Evolutionary conservation across 2,113 vertebrate species (phyloP).

Genomic region (Condylura cristata): DNA sequence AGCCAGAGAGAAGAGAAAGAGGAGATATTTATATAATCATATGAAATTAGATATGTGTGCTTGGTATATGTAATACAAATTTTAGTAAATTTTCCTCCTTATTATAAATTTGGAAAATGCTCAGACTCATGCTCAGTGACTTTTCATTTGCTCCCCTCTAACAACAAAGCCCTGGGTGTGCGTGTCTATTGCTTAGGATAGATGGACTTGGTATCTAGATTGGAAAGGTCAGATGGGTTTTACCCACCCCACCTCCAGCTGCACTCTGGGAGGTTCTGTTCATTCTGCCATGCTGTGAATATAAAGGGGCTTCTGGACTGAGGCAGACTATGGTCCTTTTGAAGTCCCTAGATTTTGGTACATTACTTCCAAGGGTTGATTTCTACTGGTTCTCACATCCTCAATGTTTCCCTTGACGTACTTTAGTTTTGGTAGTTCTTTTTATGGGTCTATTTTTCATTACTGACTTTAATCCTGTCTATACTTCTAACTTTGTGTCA

Average conservation of each 20-base stretch:
- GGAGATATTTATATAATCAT: background rate
- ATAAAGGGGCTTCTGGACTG: background rate
- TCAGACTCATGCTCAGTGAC: background rate
- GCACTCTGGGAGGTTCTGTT: background rate
- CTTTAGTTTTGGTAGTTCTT: background rate
- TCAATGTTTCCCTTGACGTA: background rate
- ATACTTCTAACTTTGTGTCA: background rate
- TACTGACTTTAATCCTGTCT: background rate
- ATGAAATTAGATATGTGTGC: background rate
- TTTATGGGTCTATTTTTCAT: background rate
- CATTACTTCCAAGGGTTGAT: background rate
- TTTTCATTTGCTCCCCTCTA: background rate
- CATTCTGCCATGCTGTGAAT: background rate
- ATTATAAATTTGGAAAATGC: background rate
- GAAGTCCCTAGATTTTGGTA: background rate
- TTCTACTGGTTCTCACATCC: background rate
- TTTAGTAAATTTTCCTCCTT: background rate
- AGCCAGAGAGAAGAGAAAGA: too few relatives aligned
- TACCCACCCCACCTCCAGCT: background rate
- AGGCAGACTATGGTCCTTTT: background rate
- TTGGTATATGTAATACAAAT: background rate
- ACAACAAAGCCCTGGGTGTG: background rate
- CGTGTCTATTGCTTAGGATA: background rate
- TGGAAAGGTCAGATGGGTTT: fast-evolving
- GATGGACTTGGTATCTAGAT: fast-evolving